Base-by-base conservation (phyloP, 2,113 vertebrate species). In the Takifugu flavidus region DNA sequence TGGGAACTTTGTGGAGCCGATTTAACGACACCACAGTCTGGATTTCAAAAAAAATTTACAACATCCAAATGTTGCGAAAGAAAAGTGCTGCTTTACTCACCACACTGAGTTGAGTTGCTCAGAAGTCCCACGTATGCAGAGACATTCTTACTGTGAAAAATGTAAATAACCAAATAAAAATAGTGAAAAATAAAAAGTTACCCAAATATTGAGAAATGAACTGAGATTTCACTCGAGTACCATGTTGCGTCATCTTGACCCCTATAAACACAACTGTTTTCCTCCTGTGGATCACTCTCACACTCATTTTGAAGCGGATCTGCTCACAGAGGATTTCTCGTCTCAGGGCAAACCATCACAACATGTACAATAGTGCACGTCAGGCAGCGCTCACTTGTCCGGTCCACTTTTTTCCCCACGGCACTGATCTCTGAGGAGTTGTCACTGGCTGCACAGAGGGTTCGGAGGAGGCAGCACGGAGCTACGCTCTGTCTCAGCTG, bases 391-490 rank as follows among this genome's bases (percentile, higher is more conserved):
- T 87, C 45, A 90, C 89, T 57, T 1, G 45, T 45, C 66, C 11
- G 54, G 20, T 81, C 68, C 15, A 70, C 78, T 49, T 2, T 59
- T 8, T 55, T 59, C n/a, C 79, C 86, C 53, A 78, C 25, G 13
- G 78, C 56, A 0, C 5, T 6, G 29, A 83, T 81, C 10, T 67
- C 42, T 4, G 63, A 3, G 50, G 70, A 57, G 4, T 2, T 26
- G 29, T 71, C 59, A 42, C 25, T 70, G 42, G 64, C 79, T 0
- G 0, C 13, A 31, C 72, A 79, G 51, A 91, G 69, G 1, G 61
- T 58, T 2, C 28, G 27, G 5, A 82, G 74, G 54, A 91, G 74
- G 44, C 85, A 89, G 42, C 89, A 91, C 0, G 80, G 8, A 34
- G 46, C 3, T 5, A 60, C 43, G 0, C 1, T 28, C 12, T 53